Base-by-base conservation (phyloP, 2,113 vertebrate genomes). In the Abramis brama region DNA sequence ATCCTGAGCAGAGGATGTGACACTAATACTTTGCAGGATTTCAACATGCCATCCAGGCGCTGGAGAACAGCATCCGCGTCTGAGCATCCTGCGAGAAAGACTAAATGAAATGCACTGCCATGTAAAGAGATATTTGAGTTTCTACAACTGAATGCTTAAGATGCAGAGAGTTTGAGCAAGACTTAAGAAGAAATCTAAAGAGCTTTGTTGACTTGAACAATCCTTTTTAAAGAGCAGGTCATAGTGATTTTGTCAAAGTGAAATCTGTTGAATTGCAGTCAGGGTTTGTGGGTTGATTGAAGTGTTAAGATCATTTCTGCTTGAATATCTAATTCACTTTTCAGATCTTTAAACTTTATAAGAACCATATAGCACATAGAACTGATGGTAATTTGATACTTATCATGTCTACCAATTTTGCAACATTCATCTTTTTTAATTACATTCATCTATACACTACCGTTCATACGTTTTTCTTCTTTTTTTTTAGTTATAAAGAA, bases 1-100 rank as follows among this genome's bases (percentile, higher is more conserved):
- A 85, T 82, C 83, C 23, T 59, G 84, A 88, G 78, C 78, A 88
- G 87, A 50, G 11, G 70, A 88, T 68, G 70, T 85, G 78, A 81
- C 59, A 77, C 17, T 80, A 68, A 85, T 81, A 39, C 66, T 74
- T 68, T 86, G 2, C 25, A 60, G 39, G 39, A 62, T 73, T 74
- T 86, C 25, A 82, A 21, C 45, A 76, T 82, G 21, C 52, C 13
- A 62, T 86, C 50, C 52, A 73, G 50, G 66, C 21, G 39, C 79
- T 23, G 45, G 62, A 68, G 66, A 71, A 71, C 45, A 45, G 78
- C 57, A 52, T 30, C 45, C 12, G 0, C 60, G 10, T 36, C 13
- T 57, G 66, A 71, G 66, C 39, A 62, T 81, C 79, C 60, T 68
- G 33, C 15, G 79, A 23, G 27, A 82, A 80, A 81, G 27, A 30